Evolutionary conservation across 2,113 vertebrate species (phyloP), one percentile per base, ranked within the genome.

Genomic region (Collichthys lucidus): DNA sequence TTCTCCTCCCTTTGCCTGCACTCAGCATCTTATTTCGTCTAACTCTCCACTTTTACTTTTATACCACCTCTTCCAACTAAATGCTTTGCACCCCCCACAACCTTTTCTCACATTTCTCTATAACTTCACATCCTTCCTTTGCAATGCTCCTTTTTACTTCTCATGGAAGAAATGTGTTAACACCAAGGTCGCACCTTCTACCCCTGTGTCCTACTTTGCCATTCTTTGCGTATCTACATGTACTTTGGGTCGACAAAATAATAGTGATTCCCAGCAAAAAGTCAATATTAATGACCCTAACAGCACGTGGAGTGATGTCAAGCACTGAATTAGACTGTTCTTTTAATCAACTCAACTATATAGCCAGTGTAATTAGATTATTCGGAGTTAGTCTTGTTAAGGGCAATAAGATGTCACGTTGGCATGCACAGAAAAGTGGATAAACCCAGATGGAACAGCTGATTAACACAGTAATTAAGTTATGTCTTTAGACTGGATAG

Each of bases 71-170:
- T 86, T 61, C 74, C 65, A n/a, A 15, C 61, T 67, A 49, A 75
- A 83, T 65, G 47, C 53, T 73, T 79, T 65, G 29, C 55, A 44
- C 68, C 64, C 64, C 24, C 65, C 35, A 20, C 4, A 0, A n/a
- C 12, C 63, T 84, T 81, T 80, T 76, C 62, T 77, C 77, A 72
- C 83, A 71, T 76, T 82, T 56, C 14, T 50, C 53, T 22, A 8
- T 1, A 24, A 56, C 69, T 12, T 26, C 44, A 10, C 40, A 16
- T 60, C 29, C n/a, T 19, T 35, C 35, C 35, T 49, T 31, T 44
- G 12, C 0, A 4, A 6, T 3, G 5, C 65, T 44, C 19, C 14
- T 57, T 74, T 15, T 8, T 24, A 17, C 47, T 22, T 19, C 16
- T 17, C 40, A n/a, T 42, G 14, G 0, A 63, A 22, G 19, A 66